Evolutionary conservation across 2,888 invertebrate genomes (phyloP).

Genomic region (Micropterix aruncella): DNA sequence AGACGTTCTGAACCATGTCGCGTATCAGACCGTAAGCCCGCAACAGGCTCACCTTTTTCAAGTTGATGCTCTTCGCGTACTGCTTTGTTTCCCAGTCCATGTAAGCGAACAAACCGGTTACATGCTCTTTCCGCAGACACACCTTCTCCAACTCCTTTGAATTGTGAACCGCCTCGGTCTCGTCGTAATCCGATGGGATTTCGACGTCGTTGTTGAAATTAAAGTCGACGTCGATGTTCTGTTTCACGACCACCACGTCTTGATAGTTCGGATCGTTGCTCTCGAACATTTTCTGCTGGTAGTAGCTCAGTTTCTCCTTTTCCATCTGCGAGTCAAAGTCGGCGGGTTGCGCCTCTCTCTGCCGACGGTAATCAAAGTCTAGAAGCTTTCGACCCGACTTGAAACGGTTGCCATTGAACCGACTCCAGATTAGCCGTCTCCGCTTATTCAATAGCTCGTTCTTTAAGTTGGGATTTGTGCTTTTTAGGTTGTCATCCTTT

Average conservation of each 20-base stretch:
- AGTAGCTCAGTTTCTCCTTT: constrained; percentile 31
- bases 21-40: constrained; percentile 72
- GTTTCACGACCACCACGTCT: constrained; percentile 34
- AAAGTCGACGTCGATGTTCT: constrained; percentile 36
- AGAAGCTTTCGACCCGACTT: constrained; percentile 3
- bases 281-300: constrained; percentile 29
- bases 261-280: constrained; percentile 29
- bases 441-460: not conserved
- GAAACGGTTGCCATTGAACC: not conserved
- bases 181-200: constrained; percentile 31
- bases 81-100: constrained; percentile 67
- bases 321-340: constrained; percentile 40
- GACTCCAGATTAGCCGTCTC: not conserved
- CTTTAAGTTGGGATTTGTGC: not conserved
- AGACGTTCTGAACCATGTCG: constrained; percentile 68
- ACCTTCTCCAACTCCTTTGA: constrained; percentile 23
- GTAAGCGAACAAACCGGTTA: constrained; percentile 67
- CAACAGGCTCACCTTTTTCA: constrained; percentile 52
- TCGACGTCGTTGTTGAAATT: constrained; percentile 34
- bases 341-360: constrained; percentile 15
- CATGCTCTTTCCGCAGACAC: constrained; percentile 57
- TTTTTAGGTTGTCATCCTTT: constrained; percentile 2
- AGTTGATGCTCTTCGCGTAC: constrained; percentile 42
- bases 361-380: constrained; percentile 3
- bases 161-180: constrained; percentile 16